These are phyloP conservation scores for Sebastes diploproa DNA, from an alignment of 2,797 vertebrate genomes.

Conservation along the genomic window DNA sequence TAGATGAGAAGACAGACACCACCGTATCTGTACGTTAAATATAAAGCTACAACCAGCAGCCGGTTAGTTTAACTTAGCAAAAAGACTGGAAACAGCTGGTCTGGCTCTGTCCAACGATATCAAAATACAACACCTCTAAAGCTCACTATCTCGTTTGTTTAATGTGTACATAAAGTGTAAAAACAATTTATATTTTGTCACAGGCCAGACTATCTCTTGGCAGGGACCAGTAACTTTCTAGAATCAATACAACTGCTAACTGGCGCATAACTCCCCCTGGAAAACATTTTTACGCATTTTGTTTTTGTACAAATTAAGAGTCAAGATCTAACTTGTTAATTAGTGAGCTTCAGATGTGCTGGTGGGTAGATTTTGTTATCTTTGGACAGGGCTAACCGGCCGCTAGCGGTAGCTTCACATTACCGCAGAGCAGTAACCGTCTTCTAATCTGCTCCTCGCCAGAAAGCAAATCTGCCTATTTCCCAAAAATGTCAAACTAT, in stretches of 20 bases:
- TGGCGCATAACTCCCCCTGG: neutral
- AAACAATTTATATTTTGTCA: neutral
- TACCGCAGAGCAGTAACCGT: neutral
- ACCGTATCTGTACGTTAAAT: neutral
- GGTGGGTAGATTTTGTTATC: neutral
- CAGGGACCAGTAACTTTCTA: neutral
- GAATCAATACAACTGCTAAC: neutral
- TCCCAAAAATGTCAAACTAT: conserved; percentile 30
- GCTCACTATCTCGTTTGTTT: neutral
- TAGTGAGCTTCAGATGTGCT: neutral
- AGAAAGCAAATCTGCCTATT: neutral
- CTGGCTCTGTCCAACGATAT: neutral
- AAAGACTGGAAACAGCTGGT: neutral
- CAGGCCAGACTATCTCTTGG: neutral
- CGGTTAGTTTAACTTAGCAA: neutral
- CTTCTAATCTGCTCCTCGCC: neutral
- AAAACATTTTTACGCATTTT: neutral
- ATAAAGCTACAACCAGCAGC: neutral
- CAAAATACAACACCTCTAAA: neutral
- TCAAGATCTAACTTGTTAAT: too few species aligned
- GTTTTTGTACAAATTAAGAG: neutral
- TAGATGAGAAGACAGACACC: neutral
- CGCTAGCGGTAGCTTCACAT: neutral
- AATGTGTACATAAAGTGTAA: neutral
- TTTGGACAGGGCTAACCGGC: neutral